A percentile compares a stretch with the other conserved stretches of the same genome.
Evolutionary conservation across 2,797 vertebrate genomes (phyloP).

Genomic region (Falco concolor): DNA sequence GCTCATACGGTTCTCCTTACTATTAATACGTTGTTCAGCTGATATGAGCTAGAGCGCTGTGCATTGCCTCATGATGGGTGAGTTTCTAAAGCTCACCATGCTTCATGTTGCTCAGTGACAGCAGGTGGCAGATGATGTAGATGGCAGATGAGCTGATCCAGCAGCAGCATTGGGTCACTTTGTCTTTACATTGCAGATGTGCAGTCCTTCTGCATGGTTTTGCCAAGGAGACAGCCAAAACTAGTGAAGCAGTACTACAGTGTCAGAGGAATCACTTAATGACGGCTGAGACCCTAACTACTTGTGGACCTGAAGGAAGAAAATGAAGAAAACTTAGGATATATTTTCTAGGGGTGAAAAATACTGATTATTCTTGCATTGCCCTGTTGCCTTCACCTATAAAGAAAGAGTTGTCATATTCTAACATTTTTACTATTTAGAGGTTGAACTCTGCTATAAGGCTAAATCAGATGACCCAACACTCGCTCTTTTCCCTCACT

Average conservation of each 20-base stretch:
- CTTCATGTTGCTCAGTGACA: background rate
- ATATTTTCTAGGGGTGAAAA: accelerated
- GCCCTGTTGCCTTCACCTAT: background rate
- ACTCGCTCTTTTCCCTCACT: background rate
- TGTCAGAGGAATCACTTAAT: background rate
- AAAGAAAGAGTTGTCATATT: background rate
- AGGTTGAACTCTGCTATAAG: background rate
- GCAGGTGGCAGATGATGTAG: background rate
- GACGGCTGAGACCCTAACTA: background rate
- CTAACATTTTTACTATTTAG: background rate
- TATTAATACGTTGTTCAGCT: background rate
- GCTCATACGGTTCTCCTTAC: background rate
- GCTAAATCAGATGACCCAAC: background rate
- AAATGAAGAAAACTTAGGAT: background rate
- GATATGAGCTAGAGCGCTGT: background rate
- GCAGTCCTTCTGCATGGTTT: background rate
- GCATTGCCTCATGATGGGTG: background rate
- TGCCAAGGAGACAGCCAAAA: background rate
- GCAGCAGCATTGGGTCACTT: background rate
- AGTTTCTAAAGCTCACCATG: background rate
- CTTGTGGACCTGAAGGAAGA: background rate
- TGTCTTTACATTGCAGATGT: background rate
- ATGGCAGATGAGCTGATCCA: background rate
- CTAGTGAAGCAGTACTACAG: background rate
- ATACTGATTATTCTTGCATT: background rate